These are phyloP conservation scores for Zosterops japonicus DNA, from an alignment of 2,113 vertebrate genomes.

Conservation along the genomic window DNA sequence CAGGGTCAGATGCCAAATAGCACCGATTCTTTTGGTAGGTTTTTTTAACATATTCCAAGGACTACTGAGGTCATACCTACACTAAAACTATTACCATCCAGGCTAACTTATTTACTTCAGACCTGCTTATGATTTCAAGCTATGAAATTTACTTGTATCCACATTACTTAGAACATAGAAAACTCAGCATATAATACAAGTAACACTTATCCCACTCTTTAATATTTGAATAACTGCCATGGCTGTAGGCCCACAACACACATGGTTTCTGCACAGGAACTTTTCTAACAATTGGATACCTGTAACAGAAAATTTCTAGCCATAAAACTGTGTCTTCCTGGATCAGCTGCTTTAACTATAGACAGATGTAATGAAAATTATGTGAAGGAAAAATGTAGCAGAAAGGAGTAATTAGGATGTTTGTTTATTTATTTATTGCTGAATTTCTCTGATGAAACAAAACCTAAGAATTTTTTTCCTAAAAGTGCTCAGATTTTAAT, in stretches of 20 bases:
- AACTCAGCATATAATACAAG: background rate
- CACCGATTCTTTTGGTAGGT: background rate
- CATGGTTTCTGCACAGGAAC: background rate
- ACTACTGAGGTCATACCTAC: background rate
- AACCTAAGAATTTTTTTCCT: background rate
- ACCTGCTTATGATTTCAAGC: background rate
- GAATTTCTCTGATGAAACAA: background rate
- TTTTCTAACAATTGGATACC: background rate
- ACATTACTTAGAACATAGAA: background rate
- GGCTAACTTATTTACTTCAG: background rate
- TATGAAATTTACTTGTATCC: background rate
- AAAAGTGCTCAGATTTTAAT: background rate
- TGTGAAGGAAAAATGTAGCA: background rate
- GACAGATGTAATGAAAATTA: background rate
- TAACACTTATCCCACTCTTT: background rate
- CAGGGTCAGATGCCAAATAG: rapidly evolving
- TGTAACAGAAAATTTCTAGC: background rate
- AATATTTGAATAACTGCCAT: background rate
- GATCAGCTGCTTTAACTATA: background rate
- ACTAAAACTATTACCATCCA: background rate
- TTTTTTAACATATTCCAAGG: background rate
- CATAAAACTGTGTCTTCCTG: background rate
- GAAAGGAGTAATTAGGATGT: background rate
- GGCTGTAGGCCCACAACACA: background rate
- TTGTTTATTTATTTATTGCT: background rate